Evolutionary conservation across 2,797 vertebrate genomes (phyloP).

Genomic region (Takifugu ocellatus): DNA sequence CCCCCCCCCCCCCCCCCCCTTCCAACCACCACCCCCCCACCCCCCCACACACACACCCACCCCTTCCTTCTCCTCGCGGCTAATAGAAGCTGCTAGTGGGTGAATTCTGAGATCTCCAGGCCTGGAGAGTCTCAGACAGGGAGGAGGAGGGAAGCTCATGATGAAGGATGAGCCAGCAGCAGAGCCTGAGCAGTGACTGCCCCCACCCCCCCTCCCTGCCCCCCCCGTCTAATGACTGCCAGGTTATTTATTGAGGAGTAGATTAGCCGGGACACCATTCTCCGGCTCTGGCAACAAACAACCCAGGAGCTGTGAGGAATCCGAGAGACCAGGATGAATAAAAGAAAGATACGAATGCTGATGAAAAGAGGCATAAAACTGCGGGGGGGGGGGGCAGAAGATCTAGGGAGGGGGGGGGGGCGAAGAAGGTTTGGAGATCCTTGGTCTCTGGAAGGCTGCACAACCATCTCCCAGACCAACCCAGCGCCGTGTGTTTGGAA

Average conservation of each 20-base stretch:
- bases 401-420: conserved; percentile 17
- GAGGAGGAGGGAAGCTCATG: conserved; percentile 16
- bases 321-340: conserved; percentile 15
- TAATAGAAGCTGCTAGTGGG: conserved; percentile 14
- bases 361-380: conserved; percentile 54
- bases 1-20: background rate
- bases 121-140: conserved; percentile 26
- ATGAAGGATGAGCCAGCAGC: conserved; percentile 51
- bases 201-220: conserved; percentile 6
- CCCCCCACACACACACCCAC: too few relatives aligned
- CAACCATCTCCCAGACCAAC: conserved; percentile 35
- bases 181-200: conserved; percentile 39
- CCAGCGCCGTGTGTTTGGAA: conserved; percentile 41
- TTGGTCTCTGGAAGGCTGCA: conserved; percentile 48
- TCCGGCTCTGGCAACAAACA: conserved; percentile 43
- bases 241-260: conserved; percentile 67
- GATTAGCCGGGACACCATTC: conserved; percentile 33
- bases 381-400: conserved; percentile 24
- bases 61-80: conserved; percentile 27
- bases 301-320: conserved; percentile 15
- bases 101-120: background rate
- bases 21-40: background rate
- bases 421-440: conserved; percentile 61
- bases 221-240: conserved; percentile 56
- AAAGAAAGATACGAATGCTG: conserved; percentile 46